Conservation (phyloP, 2,888 invertebrate species). For the Physocephala rufipes region DNA sequence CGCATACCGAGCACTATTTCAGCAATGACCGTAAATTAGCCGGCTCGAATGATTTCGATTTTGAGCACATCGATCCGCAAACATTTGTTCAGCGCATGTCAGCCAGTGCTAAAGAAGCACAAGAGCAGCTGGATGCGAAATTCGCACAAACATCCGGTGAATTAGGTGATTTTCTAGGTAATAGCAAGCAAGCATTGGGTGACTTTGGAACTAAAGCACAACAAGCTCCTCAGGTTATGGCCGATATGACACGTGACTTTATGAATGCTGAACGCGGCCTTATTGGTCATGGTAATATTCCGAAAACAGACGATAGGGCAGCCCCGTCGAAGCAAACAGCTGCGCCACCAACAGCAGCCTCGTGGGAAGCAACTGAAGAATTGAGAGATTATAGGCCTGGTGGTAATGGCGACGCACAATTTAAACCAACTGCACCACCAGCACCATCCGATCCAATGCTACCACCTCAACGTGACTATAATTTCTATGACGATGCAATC, state of each 20-base stretch:
- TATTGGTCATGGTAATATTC: conserved; percentile 38
- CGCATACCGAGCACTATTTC: conserved; percentile 59
- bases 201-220: conserved; percentile 37
- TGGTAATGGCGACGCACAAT: conserved; percentile 37
- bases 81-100: conserved; percentile 60
- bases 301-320: conserved; percentile 8
- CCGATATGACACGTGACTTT: conserved; percentile 57
- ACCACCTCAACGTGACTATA: conserved; percentile 30
- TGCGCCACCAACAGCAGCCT: conserved; percentile 5
- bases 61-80: conserved; percentile 55
- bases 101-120: conserved; percentile 59
- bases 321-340: not conserved
- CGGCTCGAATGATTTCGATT: conserved; percentile 51
- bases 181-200: conserved; percentile 46
- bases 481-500: conserved; percentile 39
- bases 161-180: conserved; percentile 54
- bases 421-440: conserved; percentile 42
- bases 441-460: conserved; percentile 38
- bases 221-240: conserved; percentile 52
- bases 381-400: conserved; percentile 37
- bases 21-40: conserved; percentile 56
- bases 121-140: conserved; percentile 59
- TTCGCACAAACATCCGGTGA: conserved; percentile 57
- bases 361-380: conserved; percentile 14
- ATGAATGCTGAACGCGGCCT: conserved; percentile 60